Evolutionary conservation across 2,888 invertebrate genomes (phyloP), one percentile per base, ranked within the genome.

Genomic region (Notodonta ziczac): DNA sequence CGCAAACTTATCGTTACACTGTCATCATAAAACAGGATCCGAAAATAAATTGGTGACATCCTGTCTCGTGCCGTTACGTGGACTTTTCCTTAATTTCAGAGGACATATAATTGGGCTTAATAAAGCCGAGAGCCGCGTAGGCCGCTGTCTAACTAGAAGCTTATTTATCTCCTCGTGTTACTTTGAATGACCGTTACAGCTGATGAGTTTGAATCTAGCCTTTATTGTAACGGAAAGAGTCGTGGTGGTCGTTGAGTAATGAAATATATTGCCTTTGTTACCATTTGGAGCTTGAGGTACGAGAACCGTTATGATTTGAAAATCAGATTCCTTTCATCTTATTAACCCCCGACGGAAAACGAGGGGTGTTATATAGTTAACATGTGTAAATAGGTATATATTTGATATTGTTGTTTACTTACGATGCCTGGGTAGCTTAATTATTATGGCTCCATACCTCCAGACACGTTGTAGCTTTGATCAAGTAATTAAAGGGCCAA

Each of bases 11-110:
- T 62, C 66, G 66, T 71, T 66, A 72, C 74, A 68, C 76, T 69
- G 71, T 66, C 63, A 65, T 73, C 65, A 63, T 68, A 63, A 67
- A 64, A 71, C 69, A 55, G 64, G 59, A 59, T 71, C 80, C 77
- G 75, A 74, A 77, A 75, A 75, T 83, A 83, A 77, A 76, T 72
- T 74, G 66, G 68, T 74, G 76, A 80, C 83, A 80, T 83, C 82
- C 83, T 79, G 79, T 72, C 76, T 69, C 68, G 57, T 59, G 59
- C 65, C 62, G 73, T 76, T 53, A 64, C 55, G 64, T 24, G 63
- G 59, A 65, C 63, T 63, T 74, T 74, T 73, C 66, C 65, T 70
- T 70, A 70, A 72, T 73, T 69, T 76, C 63, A 66, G 62, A 66
- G 55, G 40, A 55, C 55, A 40, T 74, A 76, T 74, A 76, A 76